Conservation (phyloP, 2,888 invertebrate species). For the Clitarchus hookeri region DNA sequence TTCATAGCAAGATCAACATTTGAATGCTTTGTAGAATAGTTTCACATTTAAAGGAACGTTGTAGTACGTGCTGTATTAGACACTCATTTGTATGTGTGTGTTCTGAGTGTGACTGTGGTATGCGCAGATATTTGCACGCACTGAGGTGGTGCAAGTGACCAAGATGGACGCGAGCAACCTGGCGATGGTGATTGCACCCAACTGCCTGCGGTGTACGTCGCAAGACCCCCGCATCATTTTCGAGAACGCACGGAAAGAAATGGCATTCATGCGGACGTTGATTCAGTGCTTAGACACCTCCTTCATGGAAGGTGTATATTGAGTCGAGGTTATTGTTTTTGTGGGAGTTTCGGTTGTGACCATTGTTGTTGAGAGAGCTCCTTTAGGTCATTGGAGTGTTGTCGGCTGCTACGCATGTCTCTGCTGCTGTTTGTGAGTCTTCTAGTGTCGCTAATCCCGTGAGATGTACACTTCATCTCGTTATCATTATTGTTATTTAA, state of each 20-base stretch:
- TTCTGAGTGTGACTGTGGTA: neutral
- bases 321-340: constrained; percentile 10
- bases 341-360: neutral
- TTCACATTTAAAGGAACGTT: too few species aligned
- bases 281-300: constrained; percentile 91
- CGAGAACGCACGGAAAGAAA: constrained; percentile 96
- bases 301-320: constrained; percentile 58
- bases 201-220: constrained; percentile 93
- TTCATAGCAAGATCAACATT: too few species aligned
- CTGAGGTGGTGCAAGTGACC: constrained; percentile 88
- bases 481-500: neutral
- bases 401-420: neutral
- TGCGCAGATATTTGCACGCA: constrained; percentile 82
- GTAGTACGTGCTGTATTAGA: too few species aligned
- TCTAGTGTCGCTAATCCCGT: neutral
- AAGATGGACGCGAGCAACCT: constrained; percentile 99
- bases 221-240: constrained; percentile 93
- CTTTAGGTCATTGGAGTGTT: neutral
- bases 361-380: neutral
- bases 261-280: constrained; percentile 95
- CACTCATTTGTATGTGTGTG: too few species aligned
- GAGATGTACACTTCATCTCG: neutral
- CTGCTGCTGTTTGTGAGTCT: neutral
- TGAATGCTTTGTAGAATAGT: too few species aligned
- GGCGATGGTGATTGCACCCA: constrained; percentile 99